These are phyloP conservation scores for Bombus vancouverensis DNA, from an alignment of 1,140 invertebrate species.

Conservation along the genomic window DNA sequence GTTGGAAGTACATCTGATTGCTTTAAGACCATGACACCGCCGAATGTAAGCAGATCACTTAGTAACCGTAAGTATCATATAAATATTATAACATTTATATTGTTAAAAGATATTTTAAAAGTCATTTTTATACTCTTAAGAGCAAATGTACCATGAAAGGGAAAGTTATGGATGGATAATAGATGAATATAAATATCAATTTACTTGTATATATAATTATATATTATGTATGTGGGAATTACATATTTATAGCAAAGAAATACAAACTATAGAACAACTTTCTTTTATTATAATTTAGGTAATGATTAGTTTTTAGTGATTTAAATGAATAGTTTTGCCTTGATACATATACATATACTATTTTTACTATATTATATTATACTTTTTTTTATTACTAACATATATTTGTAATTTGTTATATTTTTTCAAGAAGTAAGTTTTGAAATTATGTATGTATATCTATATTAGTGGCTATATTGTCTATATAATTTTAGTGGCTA, in stretches of 20 bases:
- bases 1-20: conserved; percentile 70
- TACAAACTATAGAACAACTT: background rate
- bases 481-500: background rate
- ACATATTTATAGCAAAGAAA: background rate
- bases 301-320: background rate
- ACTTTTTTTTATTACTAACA: background rate
- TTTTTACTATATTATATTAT: background rate
- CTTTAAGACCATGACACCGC: conserved; percentile 78
- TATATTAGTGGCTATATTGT: background rate
- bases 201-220: background rate
- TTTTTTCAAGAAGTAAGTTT: background rate
- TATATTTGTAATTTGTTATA: background rate
- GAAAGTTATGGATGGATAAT: background rate
- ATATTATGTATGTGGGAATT: background rate
- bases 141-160: background rate
- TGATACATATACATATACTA: background rate
- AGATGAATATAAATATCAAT: background rate
- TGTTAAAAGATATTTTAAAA: background rate
- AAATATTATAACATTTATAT: conserved; percentile 20
- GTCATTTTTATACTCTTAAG: background rate
- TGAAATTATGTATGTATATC: conserved; percentile 2
- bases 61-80: conserved; percentile 73
- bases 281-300: background rate
- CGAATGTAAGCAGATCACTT: conserved; percentile 75
- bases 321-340: background rate